phyloP scores from a whole-genome alignment of 2,797 vertebrate species.

The Amniataba percoides region DNA sequence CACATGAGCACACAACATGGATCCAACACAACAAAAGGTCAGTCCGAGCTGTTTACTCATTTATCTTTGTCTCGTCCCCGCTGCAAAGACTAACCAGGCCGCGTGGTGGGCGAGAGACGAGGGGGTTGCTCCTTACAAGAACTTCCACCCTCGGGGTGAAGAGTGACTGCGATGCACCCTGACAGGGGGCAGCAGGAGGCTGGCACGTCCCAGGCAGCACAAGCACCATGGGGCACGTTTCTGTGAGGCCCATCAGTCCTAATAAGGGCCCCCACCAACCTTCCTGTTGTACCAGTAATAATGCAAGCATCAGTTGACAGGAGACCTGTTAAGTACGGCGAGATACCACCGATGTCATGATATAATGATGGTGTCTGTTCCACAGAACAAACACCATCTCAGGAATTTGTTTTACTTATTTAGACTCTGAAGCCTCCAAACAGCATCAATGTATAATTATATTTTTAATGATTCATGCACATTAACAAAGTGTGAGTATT shows the following conservation, averaged over 20 bases:
- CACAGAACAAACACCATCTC: neutral
- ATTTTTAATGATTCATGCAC: slow-evolving; percentile 23
- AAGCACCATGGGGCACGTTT: slow-evolving; percentile 79
- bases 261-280: slow-evolving; percentile 66
- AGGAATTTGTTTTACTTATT: neutral
- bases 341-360: slow-evolving; percentile 3
- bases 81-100: slow-evolving; percentile 90
- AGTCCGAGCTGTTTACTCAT: slow-evolving; percentile 82
- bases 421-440: slow-evolving; percentile 10
- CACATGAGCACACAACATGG: slow-evolving; percentile 52
- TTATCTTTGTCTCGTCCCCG: slow-evolving; percentile 89
- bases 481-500: slow-evolving; percentile 33
- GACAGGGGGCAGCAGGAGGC: slow-evolving; percentile 89
- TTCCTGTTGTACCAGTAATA: slow-evolving; percentile 47
- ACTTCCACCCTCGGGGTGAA: slow-evolving; percentile 79
- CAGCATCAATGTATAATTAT: neutral
- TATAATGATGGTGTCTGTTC: neutral
- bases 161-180: slow-evolving; percentile 86
- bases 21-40: slow-evolving; percentile 85
- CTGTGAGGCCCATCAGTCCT: slow-evolving; percentile 59
- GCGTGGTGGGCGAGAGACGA: slow-evolving; percentile 85
- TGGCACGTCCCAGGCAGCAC: slow-evolving; percentile 81
- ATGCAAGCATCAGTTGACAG: slow-evolving; percentile 38
- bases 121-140: slow-evolving; percentile 63
- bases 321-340: slow-evolving; percentile 24